Evolutionary conservation across 2,888 invertebrate species (phyloP).

Genomic region (Iphiclides podalirius): DNA sequence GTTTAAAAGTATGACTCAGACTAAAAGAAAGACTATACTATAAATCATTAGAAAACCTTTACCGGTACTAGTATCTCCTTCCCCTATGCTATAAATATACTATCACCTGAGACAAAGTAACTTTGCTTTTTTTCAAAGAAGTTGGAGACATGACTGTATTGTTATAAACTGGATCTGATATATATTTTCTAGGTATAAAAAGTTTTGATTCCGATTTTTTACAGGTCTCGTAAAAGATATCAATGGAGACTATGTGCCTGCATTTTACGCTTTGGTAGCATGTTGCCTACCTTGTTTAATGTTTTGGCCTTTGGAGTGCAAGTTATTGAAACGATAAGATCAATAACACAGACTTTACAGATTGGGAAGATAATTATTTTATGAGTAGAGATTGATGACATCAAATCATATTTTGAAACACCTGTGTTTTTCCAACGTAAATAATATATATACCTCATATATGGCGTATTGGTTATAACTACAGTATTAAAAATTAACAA

Average conservation of each 20-base stretch:
- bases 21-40: no score
- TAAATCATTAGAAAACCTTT: no score
- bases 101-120: no score
- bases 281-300: slow-evolving; percentile 64
- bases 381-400: neutral
- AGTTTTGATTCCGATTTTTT: slow-evolving; percentile 32
- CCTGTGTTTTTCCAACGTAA: no score
- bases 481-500: no score
- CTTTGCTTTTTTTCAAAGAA: no score
- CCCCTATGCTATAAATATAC: no score
- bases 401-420: neutral
- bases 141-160: no score
- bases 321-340: neutral
- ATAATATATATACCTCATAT: neutral
- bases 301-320: slow-evolving; percentile 60
- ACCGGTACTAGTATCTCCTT: no score
- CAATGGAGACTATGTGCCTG: slow-evolving; percentile 57
- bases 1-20: no score
- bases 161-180: no score
- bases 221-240: slow-evolving; percentile 61
- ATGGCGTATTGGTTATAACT: no score
- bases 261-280: slow-evolving; percentile 56
- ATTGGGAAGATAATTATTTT: neutral
- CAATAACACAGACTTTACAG: neutral
- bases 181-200: neutral